Percentiles rank a stretch among this genome's conserved stretches.
Conservation (phyloP, 2,888 invertebrate genomes). For the Schizotus pectinicornis region DNA sequence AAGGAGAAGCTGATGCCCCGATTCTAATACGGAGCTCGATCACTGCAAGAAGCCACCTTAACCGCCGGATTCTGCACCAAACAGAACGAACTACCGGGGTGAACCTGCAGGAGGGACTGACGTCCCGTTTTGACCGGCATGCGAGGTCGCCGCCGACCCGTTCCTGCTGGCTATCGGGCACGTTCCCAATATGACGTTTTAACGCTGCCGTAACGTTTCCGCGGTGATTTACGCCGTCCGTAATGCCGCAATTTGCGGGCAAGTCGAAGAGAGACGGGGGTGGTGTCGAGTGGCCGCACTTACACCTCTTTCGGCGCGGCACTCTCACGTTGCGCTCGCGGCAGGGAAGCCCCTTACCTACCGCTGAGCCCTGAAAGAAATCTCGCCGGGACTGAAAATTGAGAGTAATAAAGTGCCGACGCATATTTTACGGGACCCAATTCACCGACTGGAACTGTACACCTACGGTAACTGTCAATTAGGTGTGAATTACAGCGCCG, state of each 20-base stretch:
- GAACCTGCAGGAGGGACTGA: too few relatives aligned
- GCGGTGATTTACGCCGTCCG: conserved; percentile 13
- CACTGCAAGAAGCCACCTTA: too few relatives aligned
- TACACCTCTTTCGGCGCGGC: conserved; percentile 13
- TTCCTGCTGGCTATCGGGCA: too few relatives aligned
- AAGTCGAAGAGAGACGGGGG: conserved; percentile 3
- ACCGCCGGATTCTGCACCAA: too few relatives aligned
- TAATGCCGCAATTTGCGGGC: conserved; percentile 23
- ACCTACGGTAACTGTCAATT: conserved; percentile 58
- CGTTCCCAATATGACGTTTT: too few relatives aligned
- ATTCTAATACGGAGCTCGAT: too few relatives aligned
- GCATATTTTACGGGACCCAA: conserved; percentile 53
- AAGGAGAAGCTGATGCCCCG: too few relatives aligned
- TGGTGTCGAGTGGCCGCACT: conserved; percentile 23
- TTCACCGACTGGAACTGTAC: conserved; percentile 52
- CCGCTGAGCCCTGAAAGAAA: conserved; percentile 50
- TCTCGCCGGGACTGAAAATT: conserved; percentile 57
- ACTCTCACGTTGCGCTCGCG: conserved; percentile 2
- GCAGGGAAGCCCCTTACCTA: conserved; percentile 41
- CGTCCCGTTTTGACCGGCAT: too few relatives aligned
- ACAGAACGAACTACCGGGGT: too few relatives aligned
- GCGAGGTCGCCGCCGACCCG: too few relatives aligned
- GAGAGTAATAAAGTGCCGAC: conserved; percentile 57
- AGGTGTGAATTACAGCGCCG: conserved; percentile 55
- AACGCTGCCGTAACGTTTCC: conserved; percentile 4